Base-by-base conservation (phyloP, 2,113 vertebrate species). In the Thryonomys swinderianus region DNA sequence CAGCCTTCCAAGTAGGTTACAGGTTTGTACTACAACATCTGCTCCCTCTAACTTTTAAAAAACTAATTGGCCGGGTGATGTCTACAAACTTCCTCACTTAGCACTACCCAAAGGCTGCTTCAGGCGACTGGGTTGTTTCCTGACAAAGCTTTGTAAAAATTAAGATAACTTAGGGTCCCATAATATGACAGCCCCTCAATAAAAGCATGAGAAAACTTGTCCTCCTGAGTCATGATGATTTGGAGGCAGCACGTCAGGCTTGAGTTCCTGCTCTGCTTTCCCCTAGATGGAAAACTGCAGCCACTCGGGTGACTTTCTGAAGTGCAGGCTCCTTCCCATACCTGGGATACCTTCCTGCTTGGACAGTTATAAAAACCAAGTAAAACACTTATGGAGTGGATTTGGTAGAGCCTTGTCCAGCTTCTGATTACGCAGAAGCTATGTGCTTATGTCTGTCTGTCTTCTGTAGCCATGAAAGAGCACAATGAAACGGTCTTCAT, bases 111-210 rank as follows among this genome's bases (percentile, higher is more conserved):
- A 86, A 85, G 57, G 34, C 10, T 55, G 18, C 40, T 53, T 64
- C 7, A n/a, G 55, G 30, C 37, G 55, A 85, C 80, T 23, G 17
- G 25, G 30, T 17, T 69, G 20, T 82, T 85, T 62, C 23, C 64
- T 84, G 80, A 89, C 20, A 91, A 84, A 85, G 59, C 48, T 61
- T 64, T n/a, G 16, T 42, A 69, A 81, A 69, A 83, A 94, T 20
- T 10, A 73, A 85, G 84, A 61, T 79, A 86, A 64, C 42, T 27
- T 45, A 64, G 27, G 27, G 5, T 0, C 62, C n/a, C 48, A 27
- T 34, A 37, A 64, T 13, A 45, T 12, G 37, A 76, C 32, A 62
- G 11, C 42, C 48, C 45, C 48, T 13, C 53, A 11, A n/a, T 3
- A 40, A 53, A 55, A 94, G 32, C 57, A 67, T 37, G 30, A 80